Conservation (phyloP, 2,797 vertebrate species). For the Pipistrellus pygmaeus region DNA sequence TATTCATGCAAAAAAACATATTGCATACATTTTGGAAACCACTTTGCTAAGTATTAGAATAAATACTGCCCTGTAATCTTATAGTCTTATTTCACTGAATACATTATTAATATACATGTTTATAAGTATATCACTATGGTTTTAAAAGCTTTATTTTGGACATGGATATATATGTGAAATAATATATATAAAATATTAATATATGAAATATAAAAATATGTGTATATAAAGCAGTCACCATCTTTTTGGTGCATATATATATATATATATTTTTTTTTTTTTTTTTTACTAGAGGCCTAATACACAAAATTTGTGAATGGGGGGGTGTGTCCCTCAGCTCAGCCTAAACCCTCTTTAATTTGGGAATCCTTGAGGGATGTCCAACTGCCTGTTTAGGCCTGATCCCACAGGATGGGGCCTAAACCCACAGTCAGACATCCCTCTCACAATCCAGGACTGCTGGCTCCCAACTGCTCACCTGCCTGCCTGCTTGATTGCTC, state of each 20-base stretch:
- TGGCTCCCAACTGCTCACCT: too few relatives aligned
- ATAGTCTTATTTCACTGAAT: constrained; percentile 2
- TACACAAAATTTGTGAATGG: too few relatives aligned
- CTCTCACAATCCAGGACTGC: too few relatives aligned
- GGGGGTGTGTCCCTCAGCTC: too few relatives aligned
- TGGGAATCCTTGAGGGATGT: too few relatives aligned
- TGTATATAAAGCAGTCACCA: not conserved
- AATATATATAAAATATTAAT: not conserved
- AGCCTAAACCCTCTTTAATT: too few relatives aligned
- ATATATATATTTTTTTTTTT: too few relatives aligned
- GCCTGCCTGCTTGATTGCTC: too few relatives aligned
- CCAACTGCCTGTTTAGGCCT: too few relatives aligned
- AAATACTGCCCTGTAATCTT: not conserved
- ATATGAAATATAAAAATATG: not conserved
- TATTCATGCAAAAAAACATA: not conserved
- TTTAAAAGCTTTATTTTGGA: not conserved
- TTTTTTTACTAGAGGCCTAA: too few relatives aligned
- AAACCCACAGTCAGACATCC: too few relatives aligned
- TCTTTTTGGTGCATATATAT: not conserved
- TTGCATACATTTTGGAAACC: not conserved
- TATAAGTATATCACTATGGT: not conserved
- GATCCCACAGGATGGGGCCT: too few relatives aligned
- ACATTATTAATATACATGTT: not conserved
- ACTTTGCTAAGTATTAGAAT: not conserved
- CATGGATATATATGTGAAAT: not conserved